Evolutionary conservation across 2,888 invertebrate genomes (phyloP).

Genomic region (Oegoconia quadripuncta): DNA sequence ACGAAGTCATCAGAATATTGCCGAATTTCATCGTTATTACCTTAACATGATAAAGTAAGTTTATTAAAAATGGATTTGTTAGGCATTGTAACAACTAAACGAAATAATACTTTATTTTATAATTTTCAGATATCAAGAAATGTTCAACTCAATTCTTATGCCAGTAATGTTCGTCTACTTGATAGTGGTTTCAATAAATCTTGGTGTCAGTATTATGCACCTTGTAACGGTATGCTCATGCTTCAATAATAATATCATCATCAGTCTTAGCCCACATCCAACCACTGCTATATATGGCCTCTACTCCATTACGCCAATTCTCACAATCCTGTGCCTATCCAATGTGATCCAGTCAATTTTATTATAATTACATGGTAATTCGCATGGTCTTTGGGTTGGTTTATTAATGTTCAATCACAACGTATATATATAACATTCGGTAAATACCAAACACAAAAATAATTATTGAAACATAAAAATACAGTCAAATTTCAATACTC

Average conservation of each 20-base stretch:
- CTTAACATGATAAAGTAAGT: constrained; percentile 37
- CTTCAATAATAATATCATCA: not conserved
- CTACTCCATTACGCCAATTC: too few species aligned
- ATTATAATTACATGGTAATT: too few species aligned
- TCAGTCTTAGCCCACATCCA: too few species aligned
- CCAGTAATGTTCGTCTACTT: constrained; percentile 56
- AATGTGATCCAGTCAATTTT: not conserved
- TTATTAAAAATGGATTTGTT: constrained; percentile 7
- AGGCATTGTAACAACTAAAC: not conserved
- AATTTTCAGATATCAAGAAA: constrained; percentile 40
- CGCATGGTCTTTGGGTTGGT: too few species aligned
- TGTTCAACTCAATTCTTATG: constrained; percentile 48
- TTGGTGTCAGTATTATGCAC: constrained; percentile 53
- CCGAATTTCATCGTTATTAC: constrained; percentile 43
- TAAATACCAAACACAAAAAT: too few species aligned
- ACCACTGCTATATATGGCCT: too few species aligned
- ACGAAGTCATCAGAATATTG: constrained; percentile 40
- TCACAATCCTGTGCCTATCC: too few species aligned
- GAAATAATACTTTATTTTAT: not conserved
- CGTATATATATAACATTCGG: too few species aligned
- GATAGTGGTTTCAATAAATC: constrained; percentile 46
- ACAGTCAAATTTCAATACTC: too few species aligned
- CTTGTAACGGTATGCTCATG: constrained; percentile 40
- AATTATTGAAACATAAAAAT: too few species aligned
- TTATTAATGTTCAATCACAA: too few species aligned